Conservation (phyloP, 2,113 vertebrate genomes). For the Microtus pennsylvanicus region DNA sequence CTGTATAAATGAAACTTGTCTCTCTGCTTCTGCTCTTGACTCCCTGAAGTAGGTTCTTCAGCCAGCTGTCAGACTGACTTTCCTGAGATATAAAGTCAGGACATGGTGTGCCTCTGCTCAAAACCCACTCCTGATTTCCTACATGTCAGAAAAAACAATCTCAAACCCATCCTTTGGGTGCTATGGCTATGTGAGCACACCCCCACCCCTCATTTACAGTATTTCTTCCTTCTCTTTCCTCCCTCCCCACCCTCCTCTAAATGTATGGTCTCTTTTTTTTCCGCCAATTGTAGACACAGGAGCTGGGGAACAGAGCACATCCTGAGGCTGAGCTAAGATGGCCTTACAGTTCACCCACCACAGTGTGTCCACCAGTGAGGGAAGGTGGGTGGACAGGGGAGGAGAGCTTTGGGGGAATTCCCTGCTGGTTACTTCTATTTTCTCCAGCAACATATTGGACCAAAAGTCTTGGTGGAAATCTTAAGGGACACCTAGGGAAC, state of each 20-base stretch:
- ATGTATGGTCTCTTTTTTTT: background rate
- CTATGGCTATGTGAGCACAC: background rate
- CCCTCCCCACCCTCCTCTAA: background rate
- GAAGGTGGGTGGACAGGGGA: background rate
- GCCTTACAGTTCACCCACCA: background rate
- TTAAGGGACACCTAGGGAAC: background rate
- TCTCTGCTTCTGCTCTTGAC: background rate
- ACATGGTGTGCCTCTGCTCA: background rate
- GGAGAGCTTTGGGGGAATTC: background rate
- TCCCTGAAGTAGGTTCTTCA: background rate
- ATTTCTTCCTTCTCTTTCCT: background rate
- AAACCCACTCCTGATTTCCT: background rate
- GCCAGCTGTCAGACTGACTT: background rate
- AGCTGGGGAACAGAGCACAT: background rate
- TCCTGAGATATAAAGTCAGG: slow-evolving; percentile 8
- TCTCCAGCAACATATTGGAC: background rate
- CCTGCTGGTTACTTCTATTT: background rate
- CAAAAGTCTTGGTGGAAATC: background rate
- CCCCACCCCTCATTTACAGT: background rate
- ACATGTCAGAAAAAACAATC: background rate
- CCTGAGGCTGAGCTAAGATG: background rate
- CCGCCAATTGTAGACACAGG: background rate
- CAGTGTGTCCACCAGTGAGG: background rate
- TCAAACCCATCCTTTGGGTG: background rate
- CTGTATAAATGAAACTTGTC: background rate